Percentiles rank a stretch among this genome's conserved stretches.
Evolutionary conservation across 1,140 invertebrate species (phyloP).

Genomic region (Drosophila pachea): DNA sequence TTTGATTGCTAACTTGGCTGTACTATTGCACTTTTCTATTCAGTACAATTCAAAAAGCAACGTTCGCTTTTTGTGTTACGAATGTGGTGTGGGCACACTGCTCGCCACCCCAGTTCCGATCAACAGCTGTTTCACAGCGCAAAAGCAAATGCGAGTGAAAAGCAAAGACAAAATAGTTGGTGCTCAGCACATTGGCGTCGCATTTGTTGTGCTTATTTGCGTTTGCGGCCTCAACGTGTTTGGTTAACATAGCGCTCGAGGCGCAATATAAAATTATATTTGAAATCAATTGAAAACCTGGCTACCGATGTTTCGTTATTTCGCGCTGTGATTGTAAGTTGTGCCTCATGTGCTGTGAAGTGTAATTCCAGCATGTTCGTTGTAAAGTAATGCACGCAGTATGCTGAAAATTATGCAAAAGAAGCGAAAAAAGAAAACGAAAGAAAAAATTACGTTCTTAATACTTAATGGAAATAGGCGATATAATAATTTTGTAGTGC

Average conservation of each 20-base stretch:
- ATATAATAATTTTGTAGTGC: not conserved
- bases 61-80: conserved; percentile 11
- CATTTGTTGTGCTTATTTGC: conserved; percentile 47
- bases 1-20: conserved; percentile 12
- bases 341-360: not conserved
- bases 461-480: no score
- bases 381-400: conserved; percentile 24
- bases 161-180: conserved; percentile 34
- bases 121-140: conserved; percentile 37
- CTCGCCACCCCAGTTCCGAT: conserved; percentile 37
- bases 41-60: conserved; percentile 35
- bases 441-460: conserved; percentile 1
- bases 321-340: conserved; percentile 21
- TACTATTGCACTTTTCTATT: not conserved
- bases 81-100: conserved; percentile 34
- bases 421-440: conserved; percentile 19
- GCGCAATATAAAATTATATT: conserved; percentile 22
- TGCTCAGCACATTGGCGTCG: conserved; percentile 38
- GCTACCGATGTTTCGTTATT: conserved; percentile 26
- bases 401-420: conserved; percentile 24
- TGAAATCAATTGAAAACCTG: conserved; percentile 45
- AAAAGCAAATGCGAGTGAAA: conserved; percentile 9
- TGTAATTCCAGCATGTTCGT: conserved; percentile 11
- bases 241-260: conserved; percentile 33
- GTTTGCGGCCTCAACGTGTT: conserved; percentile 57